Evolutionary conservation across 1,140 invertebrate genomes (phyloP).

Genomic region (Procambarus clarkii): DNA sequence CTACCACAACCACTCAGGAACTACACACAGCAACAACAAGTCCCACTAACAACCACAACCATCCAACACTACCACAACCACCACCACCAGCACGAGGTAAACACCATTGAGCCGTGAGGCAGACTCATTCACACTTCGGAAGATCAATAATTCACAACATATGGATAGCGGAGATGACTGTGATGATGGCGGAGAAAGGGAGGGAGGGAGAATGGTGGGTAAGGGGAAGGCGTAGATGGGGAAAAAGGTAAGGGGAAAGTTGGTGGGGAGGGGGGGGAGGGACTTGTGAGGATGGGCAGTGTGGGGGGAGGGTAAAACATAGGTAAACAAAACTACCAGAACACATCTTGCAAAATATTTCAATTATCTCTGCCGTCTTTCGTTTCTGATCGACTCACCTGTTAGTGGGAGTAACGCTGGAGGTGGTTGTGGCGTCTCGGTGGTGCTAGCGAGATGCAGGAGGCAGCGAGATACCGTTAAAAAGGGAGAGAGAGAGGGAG

Average conservation of each 20-base stretch:
- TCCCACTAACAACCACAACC: no score
- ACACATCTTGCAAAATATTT: background rate
- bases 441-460: background rate
- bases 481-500: background rate
- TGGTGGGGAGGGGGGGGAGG: background rate
- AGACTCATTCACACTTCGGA: constrained; percentile 39
- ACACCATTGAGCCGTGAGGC: constrained; percentile 3
- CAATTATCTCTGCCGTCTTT: no score
- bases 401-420: constrained; percentile 41
- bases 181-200: background rate
- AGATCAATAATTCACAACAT: constrained; percentile 60
- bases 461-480: constrained; percentile 19
- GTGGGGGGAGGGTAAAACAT: background rate
- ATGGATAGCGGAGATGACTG: background rate
- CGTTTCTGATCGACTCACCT: constrained; percentile 18
- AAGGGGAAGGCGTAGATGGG: background rate
- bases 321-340: background rate
- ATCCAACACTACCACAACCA: background rate
- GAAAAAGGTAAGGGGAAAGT: background rate
- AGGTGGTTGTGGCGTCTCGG: constrained; percentile 7
- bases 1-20: no score
- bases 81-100: constrained; percentile 1
- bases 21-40: no score
- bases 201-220: background rate
- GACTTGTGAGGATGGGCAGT: background rate